Evolutionary conservation across 2,888 invertebrate genomes (phyloP).

Genomic region (Subacronicta megacephala): DNA sequence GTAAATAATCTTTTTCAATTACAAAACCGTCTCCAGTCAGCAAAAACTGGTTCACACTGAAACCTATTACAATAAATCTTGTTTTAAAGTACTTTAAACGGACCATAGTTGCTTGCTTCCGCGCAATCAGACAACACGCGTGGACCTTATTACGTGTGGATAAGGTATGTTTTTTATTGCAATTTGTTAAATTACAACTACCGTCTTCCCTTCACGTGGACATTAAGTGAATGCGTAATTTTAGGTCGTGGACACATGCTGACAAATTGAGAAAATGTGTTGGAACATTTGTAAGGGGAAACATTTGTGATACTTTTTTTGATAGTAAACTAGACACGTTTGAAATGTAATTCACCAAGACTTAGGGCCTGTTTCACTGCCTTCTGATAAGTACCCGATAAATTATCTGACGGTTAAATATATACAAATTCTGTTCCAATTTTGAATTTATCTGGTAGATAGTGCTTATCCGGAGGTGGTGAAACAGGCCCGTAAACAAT

Average conservation of each 20-base stretch:
- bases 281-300: neutral
- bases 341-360: too few relatives aligned
- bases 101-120: constrained; percentile 49
- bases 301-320: neutral
- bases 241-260: constrained; percentile 17
- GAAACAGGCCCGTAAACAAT: too few relatives aligned
- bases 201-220: constrained; percentile 74
- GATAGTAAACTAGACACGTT: too few relatives aligned
- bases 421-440: too few relatives aligned
- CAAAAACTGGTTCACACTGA: constrained; percentile 68
- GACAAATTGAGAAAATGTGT: constrained; percentile 2
- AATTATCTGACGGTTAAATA: too few relatives aligned
- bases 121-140: constrained; percentile 25
- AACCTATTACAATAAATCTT: constrained; percentile 72
- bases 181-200: constrained; percentile 66
- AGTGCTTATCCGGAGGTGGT: too few relatives aligned
- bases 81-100: constrained; percentile 61
- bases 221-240: constrained; percentile 19
- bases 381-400: too few relatives aligned
- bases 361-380: too few relatives aligned
- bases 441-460: too few relatives aligned
- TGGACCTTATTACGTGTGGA: constrained; percentile 45
- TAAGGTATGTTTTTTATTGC: constrained; percentile 60
- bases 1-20: constrained; percentile 17
- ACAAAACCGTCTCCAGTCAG: constrained; percentile 49